phyloP scores from a whole-genome alignment of 2,113 vertebrate genomes.

The Pyrgilauda ruficollis region DNA sequence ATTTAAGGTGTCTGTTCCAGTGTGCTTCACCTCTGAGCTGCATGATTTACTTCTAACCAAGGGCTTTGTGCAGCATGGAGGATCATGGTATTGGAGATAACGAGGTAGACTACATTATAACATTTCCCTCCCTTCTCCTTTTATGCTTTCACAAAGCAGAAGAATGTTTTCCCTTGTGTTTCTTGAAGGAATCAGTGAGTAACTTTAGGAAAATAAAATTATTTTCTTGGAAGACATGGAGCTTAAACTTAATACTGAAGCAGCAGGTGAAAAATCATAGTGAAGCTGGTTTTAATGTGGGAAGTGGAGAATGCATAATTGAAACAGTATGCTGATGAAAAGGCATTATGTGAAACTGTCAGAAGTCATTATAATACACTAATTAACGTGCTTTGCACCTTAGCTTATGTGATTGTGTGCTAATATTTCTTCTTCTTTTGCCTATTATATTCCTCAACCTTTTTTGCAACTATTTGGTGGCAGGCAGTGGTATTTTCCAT shows the following conservation, averaged over 20 bases:
- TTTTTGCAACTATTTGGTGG: constrained; percentile 37
- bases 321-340: constrained; percentile 72
- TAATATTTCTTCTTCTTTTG: constrained; percentile 55
- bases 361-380: constrained; percentile 67
- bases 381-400: constrained; percentile 59
- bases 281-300: constrained; percentile 55
- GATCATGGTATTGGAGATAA: background rate
- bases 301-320: constrained; percentile 65
- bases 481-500: background rate
- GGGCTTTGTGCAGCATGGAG: constrained; percentile 33
- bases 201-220: constrained; percentile 47
- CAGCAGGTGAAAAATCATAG: constrained; percentile 61
- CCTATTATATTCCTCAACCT: constrained; percentile 33
- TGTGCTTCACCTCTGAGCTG: constrained; percentile 28
- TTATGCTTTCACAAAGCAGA: constrained; percentile 19
- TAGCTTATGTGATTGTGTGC: constrained; percentile 30
- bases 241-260: constrained; percentile 58
- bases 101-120: background rate
- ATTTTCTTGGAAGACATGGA: constrained; percentile 8
- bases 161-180: background rate
- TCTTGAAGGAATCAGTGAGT: constrained; percentile 34
- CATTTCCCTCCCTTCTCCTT: background rate
- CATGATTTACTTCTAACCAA: constrained; percentile 6
- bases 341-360: constrained; percentile 59
- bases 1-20: constrained; percentile 25